Evolutionary conservation across 2,113 vertebrate genomes (phyloP).

Genomic region (Etia nguti): DNA sequence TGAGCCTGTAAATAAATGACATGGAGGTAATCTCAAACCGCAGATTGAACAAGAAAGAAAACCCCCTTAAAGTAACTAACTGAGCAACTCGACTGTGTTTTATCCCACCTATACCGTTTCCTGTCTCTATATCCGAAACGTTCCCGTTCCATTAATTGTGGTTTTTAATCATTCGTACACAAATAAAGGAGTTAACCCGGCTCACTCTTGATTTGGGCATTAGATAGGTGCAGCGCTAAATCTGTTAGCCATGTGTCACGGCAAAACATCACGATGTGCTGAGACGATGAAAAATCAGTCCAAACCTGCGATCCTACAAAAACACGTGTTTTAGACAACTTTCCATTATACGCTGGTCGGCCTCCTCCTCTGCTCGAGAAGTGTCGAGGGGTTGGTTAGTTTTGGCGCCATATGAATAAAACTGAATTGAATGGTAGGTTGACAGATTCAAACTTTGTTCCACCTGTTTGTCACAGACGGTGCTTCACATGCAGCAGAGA

Average conservation of each 20-base stretch:
- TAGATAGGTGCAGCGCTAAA: background rate
- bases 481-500: background rate
- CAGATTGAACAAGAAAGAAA: background rate
- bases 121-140: background rate
- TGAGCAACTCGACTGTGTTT: background rate
- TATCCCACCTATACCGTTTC: background rate
- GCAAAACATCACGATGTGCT: background rate
- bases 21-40: background rate
- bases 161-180: background rate
- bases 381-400: background rate
- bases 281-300: background rate
- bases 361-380: background rate
- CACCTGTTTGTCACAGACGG: background rate
- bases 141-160: background rate
- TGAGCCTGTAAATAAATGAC: background rate
- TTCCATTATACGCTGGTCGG: background rate
- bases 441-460: background rate
- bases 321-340: background rate
- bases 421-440: accelerated
- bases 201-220: background rate
- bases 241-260: background rate
- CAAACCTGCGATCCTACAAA: background rate
- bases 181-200: background rate
- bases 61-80: background rate
- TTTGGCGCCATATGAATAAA: background rate